A percentile compares a stretch with the other conserved stretches of the same genome.
phyloP scores from a whole-genome alignment of 2,797 vertebrate genomes.

The Cynodonichthys magdalenae region DNA sequence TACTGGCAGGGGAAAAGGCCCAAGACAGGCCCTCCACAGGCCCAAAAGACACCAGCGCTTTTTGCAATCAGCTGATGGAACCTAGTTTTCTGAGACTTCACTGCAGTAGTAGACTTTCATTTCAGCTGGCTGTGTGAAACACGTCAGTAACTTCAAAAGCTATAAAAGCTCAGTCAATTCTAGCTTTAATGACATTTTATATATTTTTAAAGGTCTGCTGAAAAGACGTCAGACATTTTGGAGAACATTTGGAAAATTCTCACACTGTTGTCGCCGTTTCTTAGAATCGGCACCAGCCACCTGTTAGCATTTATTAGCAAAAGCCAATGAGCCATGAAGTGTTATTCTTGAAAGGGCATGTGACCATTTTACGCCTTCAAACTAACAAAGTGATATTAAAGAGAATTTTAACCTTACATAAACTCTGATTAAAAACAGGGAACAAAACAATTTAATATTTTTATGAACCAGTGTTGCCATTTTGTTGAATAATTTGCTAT shows the following conservation, averaged over 20 bases:
- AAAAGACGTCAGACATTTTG: slow-evolving; percentile 25
- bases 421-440: background rate
- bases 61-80: slow-evolving; percentile 74
- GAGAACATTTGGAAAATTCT: slow-evolving; percentile 41
- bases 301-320: slow-evolving; percentile 44
- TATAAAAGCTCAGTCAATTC: background rate
- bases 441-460: background rate
- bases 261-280: slow-evolving; percentile 34
- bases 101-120: slow-evolving; percentile 30
- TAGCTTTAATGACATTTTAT: background rate
- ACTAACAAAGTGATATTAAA: slow-evolving; percentile 19
- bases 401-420: background rate
- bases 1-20: slow-evolving; percentile 76
- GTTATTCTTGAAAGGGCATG: slow-evolving; percentile 33
- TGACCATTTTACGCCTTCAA: slow-evolving; percentile 18
- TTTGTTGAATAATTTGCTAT: background rate
- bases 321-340: slow-evolving; percentile 45
- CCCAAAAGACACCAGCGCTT: slow-evolving; percentile 75
- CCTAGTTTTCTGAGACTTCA: slow-evolving; percentile 57
- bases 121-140: slow-evolving; percentile 39
- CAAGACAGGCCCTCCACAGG: slow-evolving; percentile 74
- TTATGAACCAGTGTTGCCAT: background rate
- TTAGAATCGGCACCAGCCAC: slow-evolving; percentile 41
- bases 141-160: slow-evolving; percentile 30
- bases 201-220: slow-evolving; percentile 12